Base-by-base conservation (phyloP, 2,888 invertebrate genomes). In the Cantharis flavilabris region DNA sequence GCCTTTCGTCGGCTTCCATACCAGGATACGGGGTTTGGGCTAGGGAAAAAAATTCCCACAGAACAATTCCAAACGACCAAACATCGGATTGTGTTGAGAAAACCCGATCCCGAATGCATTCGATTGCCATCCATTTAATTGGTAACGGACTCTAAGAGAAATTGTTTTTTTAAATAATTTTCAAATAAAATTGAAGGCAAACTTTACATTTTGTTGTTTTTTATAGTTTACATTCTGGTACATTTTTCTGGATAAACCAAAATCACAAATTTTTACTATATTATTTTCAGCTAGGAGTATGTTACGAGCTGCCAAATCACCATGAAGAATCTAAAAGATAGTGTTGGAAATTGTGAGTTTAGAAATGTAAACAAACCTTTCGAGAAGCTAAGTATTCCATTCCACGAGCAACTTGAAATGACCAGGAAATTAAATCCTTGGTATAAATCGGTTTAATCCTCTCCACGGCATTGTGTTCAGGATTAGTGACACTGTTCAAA, bases 21-120 rank as follows among this genome's bases (percentile, higher is more conserved):
- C 95, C 94, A 0, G 97, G 96, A 88, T 97, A 97, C 0, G 97
- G 97, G 0, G 95, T 95, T 84, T 93, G 93, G 0, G 96, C 96
- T 10, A 97, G 88, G 0, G 96, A 94, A 86, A 97, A 97, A 71
- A 97, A 90, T 86, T 97, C 97, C 97, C 97, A 97, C 0, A 97
- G 86, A 1, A 97, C 95, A 77, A 97, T 94, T 3, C 97, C 97
- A 86, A 93, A 97, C 0, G 97, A 95, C 98, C 98, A 98, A 78
- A 98, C 95, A 86, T 98, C 98, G 0, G 97, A 98, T 85, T 97
- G 97, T 0, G 96, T 97, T 1, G 98, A 97, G 87, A 98, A 98
- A 62, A 97, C 92, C 75, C 95, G 91, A 89, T 98, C 97, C 72
- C 94, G 92, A 82, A 98, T 94, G 1, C 97, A 97, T 88, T 98